Evolutionary conservation across 2,113 vertebrate genomes (phyloP), one percentile per base, ranked within the genome.

Genomic region (Neomonachus schauinslandi): DNA sequence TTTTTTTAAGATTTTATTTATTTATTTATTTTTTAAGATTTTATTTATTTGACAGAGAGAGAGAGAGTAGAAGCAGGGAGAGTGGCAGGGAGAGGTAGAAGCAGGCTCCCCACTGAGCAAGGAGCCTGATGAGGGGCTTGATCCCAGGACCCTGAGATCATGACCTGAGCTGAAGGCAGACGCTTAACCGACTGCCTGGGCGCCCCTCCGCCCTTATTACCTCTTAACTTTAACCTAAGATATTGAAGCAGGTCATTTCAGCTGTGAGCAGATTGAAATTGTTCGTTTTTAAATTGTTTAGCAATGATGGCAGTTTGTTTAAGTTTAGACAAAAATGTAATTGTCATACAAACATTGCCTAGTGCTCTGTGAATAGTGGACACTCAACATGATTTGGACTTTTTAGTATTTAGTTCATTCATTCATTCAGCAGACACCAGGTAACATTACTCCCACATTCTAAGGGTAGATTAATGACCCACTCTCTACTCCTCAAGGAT

Each of bases 261-360:
- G 61, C 28, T 96, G 14, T 81, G 18, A 57, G n/a, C 55, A 93
- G 49, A 80, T 65, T 94, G 46, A 80, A 85, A 94, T n/a, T 84
- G 67, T 55, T 76, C 11, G 18, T 53, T 36, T 93, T 90, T 74
- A 85, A 93, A 67, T 39, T 91, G 22, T 71, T 97, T 18, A 80
- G 12, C 39, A 74, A 1, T 39, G 24, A 57, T 89, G 22, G 26
- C 46, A 26, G 33, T 97, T 96, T 94, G 26, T 89, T 2, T 74
- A 89, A 80, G 21, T 89, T 94, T 92, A 80, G 39, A 53, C 5
- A 80, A 79, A 81, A 81, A 69, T 49, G 15, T 67, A 16, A 79
- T 80, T 33, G 4, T 90, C 57, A 26, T 69, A 57, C 36, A 83
- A 82, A n/a, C 15, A 1, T 49, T 88, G 24, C 61, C 49, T 89